Conservation (phyloP, 2,888 invertebrate species). For the Hydroisotoma schaefferi region DNA sequence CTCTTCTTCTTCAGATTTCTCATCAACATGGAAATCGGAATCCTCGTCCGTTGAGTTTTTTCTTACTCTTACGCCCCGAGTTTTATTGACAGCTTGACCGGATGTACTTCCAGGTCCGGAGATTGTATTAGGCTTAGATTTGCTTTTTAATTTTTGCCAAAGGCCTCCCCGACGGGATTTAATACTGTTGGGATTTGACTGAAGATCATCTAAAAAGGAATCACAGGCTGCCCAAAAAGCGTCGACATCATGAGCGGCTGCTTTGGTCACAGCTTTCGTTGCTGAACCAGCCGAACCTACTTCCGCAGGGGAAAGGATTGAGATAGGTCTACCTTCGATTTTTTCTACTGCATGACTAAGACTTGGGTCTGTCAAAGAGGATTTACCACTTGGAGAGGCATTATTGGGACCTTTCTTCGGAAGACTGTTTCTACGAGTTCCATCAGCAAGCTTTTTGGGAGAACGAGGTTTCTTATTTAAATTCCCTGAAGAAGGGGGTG, state of each 20-base stretch:
- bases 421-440: conserved; percentile 30
- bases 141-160: conserved; percentile 45
- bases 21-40: conserved; percentile 58
- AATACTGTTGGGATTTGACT: conserved; percentile 46
- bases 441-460: conserved; percentile 35
- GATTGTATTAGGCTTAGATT: conserved; percentile 12
- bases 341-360: background rate
- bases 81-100: conserved; percentile 11
- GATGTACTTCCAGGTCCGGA: conserved; percentile 3
- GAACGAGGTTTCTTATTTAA: conserved; percentile 28
- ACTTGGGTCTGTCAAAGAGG: background rate
- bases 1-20: conserved; percentile 44
- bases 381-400: background rate
- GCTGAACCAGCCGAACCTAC: background rate
- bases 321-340: background rate
- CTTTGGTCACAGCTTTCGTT: conserved; percentile 3
- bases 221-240: conserved; percentile 47
- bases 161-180: conserved; percentile 46
- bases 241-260: conserved; percentile 19
- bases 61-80: conserved; percentile 27
- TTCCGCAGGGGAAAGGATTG: background rate
- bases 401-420: conserved; percentile 14
- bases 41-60: conserved; percentile 56
- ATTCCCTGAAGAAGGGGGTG: conserved; percentile 7
- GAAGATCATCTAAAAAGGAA: conserved; percentile 46